These are phyloP conservation scores for Calidris pygmaea DNA, from an alignment of 2,113 vertebrate genomes.

Conservation along the genomic window DNA sequence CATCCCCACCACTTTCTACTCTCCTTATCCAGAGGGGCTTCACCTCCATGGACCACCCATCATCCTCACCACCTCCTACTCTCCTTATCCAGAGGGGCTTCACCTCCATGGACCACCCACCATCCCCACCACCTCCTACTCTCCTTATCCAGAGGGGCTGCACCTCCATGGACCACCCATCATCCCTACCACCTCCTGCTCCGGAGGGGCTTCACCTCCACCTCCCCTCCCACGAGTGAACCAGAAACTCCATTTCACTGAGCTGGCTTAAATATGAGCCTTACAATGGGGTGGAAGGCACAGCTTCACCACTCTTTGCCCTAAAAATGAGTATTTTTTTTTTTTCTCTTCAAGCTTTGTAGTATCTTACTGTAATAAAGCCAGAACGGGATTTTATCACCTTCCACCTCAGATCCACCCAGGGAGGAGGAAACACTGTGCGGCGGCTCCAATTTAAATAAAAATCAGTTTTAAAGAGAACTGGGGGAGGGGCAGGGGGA, in stretches of 20 bases:
- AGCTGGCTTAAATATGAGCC: background rate
- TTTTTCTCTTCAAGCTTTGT: background rate
- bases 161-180: too few species aligned
- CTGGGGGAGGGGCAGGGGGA: too few species aligned
- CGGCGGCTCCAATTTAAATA: background rate
- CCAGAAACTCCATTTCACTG: background rate
- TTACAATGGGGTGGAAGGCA: background rate
- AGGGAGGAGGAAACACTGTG: background rate
- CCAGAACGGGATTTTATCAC: background rate
- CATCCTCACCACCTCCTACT: too few species aligned
- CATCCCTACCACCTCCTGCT: too few species aligned
- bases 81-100: too few species aligned
- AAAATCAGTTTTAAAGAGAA: background rate
- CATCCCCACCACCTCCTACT: too few species aligned
- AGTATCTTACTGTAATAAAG: background rate
- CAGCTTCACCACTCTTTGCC: background rate
- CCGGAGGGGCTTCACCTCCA: background rate
- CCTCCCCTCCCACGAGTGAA: background rate
- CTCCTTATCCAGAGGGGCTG: too few species aligned
- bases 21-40: background rate
- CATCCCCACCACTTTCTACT: rapidly evolving
- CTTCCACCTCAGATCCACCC: background rate
- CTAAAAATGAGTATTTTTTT: background rate
- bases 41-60: too few species aligned
- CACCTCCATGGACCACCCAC: too few species aligned